A percentile compares a stretch with the other conserved stretches of the same genome.
These are phyloP conservation scores for Stomorhina lunata DNA, from an alignment of 2,888 invertebrate genomes.

Conservation along the genomic window DNA sequence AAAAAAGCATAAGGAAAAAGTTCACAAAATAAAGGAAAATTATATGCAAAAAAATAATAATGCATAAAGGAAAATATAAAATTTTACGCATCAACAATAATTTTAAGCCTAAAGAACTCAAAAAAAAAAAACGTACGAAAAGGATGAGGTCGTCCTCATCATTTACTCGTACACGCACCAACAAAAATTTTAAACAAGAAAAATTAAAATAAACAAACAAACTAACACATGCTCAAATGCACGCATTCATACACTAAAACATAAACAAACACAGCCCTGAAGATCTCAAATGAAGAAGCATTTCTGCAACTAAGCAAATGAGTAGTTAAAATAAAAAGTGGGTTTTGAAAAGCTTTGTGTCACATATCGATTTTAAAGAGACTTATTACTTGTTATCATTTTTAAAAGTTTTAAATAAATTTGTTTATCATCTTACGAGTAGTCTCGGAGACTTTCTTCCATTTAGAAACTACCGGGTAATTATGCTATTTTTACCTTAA, in stretches of 20 bases:
- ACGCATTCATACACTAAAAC: constrained; percentile 9
- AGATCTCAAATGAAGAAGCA: too few species aligned
- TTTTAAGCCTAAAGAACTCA: neutral
- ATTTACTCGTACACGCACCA: constrained; percentile 29
- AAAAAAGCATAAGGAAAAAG: constrained; percentile 30
- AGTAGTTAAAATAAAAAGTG: too few species aligned
- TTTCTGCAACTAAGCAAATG: too few species aligned
- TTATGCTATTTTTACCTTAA: neutral
- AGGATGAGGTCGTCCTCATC: constrained; percentile 5
- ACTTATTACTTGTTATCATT: too few species aligned
- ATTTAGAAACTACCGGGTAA: too few species aligned
- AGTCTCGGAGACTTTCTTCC: too few species aligned
- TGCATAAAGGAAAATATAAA: constrained; percentile 16
- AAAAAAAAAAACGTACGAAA: neutral
- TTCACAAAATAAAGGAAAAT: constrained; percentile 29
- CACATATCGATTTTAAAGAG: too few species aligned
- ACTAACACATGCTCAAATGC: neutral
- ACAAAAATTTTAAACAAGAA: constrained; percentile 37
- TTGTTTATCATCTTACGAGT: too few species aligned
- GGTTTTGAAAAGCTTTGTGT: too few species aligned
- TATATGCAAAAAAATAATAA: constrained; percentile 6
- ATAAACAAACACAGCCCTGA: neutral
- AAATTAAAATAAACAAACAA: neutral
- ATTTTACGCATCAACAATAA: constrained; percentile 57
- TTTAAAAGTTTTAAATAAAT: too few species aligned